A percentile compares a stretch with the other conserved stretches of the same genome.
phyloP scores from a whole-genome alignment of 2,113 vertebrate genomes.

The Zapus hudsonius region DNA sequence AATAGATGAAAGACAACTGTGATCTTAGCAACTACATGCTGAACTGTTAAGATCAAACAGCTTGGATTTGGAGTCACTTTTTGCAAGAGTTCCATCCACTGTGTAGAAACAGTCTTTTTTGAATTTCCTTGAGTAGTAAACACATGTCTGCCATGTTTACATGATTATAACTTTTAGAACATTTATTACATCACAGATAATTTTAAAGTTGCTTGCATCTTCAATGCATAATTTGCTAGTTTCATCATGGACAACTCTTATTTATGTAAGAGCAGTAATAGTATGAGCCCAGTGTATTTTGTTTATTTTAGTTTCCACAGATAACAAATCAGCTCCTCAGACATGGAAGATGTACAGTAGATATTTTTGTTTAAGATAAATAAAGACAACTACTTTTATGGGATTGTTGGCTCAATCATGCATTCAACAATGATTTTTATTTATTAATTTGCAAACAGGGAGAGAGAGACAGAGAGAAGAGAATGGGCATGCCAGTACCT shows the following conservation, averaged over 20 bases:
- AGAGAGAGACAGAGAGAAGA: too few relatives aligned
- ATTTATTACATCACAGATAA: not conserved
- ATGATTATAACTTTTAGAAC: not conserved
- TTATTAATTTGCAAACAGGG: too few relatives aligned
- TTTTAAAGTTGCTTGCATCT: not conserved
- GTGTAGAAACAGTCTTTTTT: not conserved
- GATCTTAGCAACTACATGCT: not conserved
- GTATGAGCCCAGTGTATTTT: not conserved
- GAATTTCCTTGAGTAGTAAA: not conserved
- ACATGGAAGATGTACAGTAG: not conserved
- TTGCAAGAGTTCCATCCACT: not conserved
- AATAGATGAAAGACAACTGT: not conserved
- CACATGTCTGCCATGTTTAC: not conserved
- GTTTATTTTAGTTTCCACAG: not conserved
- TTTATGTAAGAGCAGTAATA: not conserved
- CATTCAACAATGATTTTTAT: not conserved
- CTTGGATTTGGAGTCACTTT: not conserved
- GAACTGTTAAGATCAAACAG: not conserved
- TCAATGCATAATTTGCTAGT: not conserved
- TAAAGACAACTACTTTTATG: not conserved
- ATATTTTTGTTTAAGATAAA: not conserved
- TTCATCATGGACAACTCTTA: not conserved
- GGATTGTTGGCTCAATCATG: not conserved
- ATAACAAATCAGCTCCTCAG: not conserved
- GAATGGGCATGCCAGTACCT: too few relatives aligned